Conservation (phyloP, 1,140 invertebrate species). For the Brachionus calyciflorus region DNA sequence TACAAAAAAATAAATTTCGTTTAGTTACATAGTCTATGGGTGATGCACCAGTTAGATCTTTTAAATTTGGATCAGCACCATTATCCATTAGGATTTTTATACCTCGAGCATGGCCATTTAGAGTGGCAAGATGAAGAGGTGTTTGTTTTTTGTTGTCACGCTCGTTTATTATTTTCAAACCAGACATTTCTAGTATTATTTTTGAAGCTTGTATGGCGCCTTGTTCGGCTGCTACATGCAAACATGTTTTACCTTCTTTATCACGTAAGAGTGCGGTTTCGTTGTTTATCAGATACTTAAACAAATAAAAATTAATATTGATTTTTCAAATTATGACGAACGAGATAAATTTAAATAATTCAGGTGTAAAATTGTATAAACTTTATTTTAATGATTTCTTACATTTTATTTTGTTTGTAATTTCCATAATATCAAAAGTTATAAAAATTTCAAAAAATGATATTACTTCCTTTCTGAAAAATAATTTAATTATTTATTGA, state of each 20-base stretch:
- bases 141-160: constrained; percentile 54
- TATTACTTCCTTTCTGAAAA: no score
- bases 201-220: constrained; percentile 55
- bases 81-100: constrained; percentile 58
- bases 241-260: constrained; percentile 48
- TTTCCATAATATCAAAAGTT: no score
- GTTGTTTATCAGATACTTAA: constrained; percentile 47
- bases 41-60: constrained; percentile 28
- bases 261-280: constrained; percentile 45
- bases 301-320: no score
- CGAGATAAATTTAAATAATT: no score
- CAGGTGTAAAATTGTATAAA: no score
- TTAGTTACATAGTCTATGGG: constrained; percentile 35
- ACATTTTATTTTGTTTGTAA: no score
- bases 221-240: constrained; percentile 49
- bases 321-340: no score
- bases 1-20: constrained; percentile 34
- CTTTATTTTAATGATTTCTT: no score
- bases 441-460: no score
- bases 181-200: constrained; percentile 57
- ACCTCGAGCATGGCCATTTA: constrained; percentile 58
- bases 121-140: constrained; percentile 57
- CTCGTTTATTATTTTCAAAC: constrained; percentile 52
- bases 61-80: constrained; percentile 48
- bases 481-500: no score